phyloP scores from a whole-genome alignment of 37 sponge, comb jelly and placozoan genomes.

The Geodia barretti region DNA sequence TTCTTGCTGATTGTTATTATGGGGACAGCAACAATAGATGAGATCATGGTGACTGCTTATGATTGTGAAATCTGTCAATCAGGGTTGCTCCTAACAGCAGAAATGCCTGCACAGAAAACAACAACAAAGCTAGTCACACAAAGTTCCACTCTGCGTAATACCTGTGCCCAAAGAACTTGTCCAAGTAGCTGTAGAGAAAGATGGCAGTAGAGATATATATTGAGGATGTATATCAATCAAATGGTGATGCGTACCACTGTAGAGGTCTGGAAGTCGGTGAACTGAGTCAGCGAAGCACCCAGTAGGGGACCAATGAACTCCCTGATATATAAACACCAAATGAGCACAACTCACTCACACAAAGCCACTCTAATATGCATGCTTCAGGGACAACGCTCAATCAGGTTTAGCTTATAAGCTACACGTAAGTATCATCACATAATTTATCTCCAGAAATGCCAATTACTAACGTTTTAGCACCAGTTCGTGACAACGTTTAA shows the following conservation, averaged over 20 bases:
- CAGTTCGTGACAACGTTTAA: too few species aligned
- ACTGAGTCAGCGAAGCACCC: slow-evolving; percentile 39
- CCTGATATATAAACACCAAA: neutral
- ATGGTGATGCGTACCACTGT: too few species aligned
- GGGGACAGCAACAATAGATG: too few species aligned
- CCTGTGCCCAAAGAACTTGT: slow-evolving; percentile 44
- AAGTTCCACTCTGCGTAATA: neutral
- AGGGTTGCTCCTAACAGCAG: slow-evolving; percentile 27
- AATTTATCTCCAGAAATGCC: too few species aligned
- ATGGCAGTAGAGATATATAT: neutral
- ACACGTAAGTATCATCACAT: too few species aligned
- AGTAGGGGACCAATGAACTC: slow-evolving; percentile 60
- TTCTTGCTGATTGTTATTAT: too few species aligned
- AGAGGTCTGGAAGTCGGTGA: slow-evolving; percentile 27
- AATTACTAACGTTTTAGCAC: too few species aligned
- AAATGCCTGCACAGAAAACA: slow-evolving; percentile 6
- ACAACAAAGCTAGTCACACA: neutral
- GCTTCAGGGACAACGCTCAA: too few species aligned
- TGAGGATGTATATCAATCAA: neutral
- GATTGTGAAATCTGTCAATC: slow-evolving; percentile 11
- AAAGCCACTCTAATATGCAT: neutral
- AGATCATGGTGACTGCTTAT: too few species aligned
- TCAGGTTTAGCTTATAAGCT: too few species aligned
- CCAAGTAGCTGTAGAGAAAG: slow-evolving; percentile 27
- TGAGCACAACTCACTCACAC: neutral